Evolutionary conservation across 2,113 vertebrate genomes (phyloP), one percentile per base, ranked within the genome.

Genomic region (Penelope pileata): DNA sequence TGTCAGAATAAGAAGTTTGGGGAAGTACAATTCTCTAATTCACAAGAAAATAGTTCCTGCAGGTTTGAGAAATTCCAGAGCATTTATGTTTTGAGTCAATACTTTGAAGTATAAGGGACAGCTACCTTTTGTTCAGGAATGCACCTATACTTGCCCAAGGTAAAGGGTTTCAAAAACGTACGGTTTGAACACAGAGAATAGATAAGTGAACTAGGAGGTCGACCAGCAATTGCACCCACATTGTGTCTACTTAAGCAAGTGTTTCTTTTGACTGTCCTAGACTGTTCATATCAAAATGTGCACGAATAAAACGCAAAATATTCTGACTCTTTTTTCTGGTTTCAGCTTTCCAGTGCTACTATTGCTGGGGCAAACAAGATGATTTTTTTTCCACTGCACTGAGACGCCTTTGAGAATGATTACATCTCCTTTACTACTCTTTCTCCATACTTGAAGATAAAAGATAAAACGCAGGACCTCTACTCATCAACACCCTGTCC

Each of bases 281-380:
- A 36, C 32, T 75, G 54, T 56, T 72, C 54, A 34, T 43, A 88
- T 38, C 43, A 68, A 91, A 70, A 90, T 2, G 11, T 26, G 59
- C 42, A 84, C 63, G 14, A 10, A 42, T 75, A 40, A 79, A 43
- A 12, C 5, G 19, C 62, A 93, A 58, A 84, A 66, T 32, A 69
- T 15, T 78, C 8, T 29, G 29, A 67, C 26, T 36, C n/a, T 42
- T 47, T 47, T 18, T 56, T 86, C 47, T 72, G 30, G 16, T 79
- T 90, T 91, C 63, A 91, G 63, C 43, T 53, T 88, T 95, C 72
- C 51, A 81, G 36, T 45, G 38, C 43, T 93, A 70, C 74, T 34
- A 67, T 16, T 76, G 62, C 82, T 88, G 38, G 36, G 80, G 43
- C 70, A 88, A 58, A 85, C 74, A 93, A 67, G 94, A 90, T 84